Percentiles rank a stretch among this genome's conserved stretches.
These are phyloP conservation scores for Meriones unguiculatus DNA, from an alignment of 2,113 vertebrate species.

Conservation along the genomic window DNA sequence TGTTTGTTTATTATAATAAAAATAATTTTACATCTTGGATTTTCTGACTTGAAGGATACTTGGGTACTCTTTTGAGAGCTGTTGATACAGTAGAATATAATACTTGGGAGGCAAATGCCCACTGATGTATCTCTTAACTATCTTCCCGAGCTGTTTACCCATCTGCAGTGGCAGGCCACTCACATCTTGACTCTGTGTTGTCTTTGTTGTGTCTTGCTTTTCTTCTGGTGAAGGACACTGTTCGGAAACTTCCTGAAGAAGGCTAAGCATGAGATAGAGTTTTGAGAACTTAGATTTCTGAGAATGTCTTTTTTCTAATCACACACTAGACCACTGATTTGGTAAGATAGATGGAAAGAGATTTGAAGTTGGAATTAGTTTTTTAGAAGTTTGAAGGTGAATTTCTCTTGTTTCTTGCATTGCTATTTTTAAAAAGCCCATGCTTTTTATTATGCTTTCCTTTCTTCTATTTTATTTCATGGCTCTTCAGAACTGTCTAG, in stretches of 20 bases:
- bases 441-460: slow-evolving; percentile 15
- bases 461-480: neutral
- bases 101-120: neutral
- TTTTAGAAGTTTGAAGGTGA: slow-evolving; percentile 14
- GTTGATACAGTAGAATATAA: neutral
- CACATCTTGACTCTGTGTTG: neutral
- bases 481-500: slow-evolving; percentile 31
- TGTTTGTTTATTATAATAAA: slow-evolving; percentile 36
- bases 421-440: slow-evolving; percentile 21
- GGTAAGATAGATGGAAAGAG: neutral
- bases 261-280: neutral
- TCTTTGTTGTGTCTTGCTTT: neutral
- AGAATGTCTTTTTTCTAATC: slow-evolving; percentile 51
- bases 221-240: neutral
- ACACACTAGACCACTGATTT: neutral
- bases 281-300: slow-evolving; percentile 25
- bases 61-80: neutral
- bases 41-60: neutral
- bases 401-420: slow-evolving; percentile 34
- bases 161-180: neutral
- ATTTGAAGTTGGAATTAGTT: slow-evolving; percentile 53
- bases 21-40: slow-evolving; percentile 23
- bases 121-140: neutral
- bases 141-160: neutral
- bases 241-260: neutral